Conservation (phyloP, 1,140 invertebrate genomes). For the Ctenoplectra terminalis region DNA sequence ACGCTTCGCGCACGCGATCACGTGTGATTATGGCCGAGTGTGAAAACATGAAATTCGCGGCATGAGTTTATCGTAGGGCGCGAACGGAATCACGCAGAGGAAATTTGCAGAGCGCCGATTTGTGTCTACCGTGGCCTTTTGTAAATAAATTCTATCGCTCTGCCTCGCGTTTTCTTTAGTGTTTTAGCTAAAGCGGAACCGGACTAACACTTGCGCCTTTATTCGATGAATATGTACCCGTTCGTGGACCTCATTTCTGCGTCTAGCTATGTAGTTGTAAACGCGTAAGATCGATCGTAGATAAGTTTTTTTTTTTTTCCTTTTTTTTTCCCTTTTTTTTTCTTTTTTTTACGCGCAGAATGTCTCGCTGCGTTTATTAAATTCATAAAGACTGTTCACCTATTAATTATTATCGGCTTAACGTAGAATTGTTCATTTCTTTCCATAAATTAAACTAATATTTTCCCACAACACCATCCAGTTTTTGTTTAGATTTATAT, state of each 20-base stretch:
- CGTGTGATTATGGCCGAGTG: slow-evolving; percentile 35
- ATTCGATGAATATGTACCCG: slow-evolving; percentile 1
- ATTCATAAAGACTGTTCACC: slow-evolving; percentile 57
- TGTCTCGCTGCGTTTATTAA: slow-evolving; percentile 25
- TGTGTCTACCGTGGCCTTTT: slow-evolving; percentile 5
- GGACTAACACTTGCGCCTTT: slow-evolving; percentile 5
- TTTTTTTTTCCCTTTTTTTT: not conserved
- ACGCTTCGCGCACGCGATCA: slow-evolving; percentile 34
- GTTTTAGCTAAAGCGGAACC: slow-evolving; percentile 57
- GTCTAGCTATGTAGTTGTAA: slow-evolving; percentile 22
- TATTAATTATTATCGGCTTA: slow-evolving; percentile 37
- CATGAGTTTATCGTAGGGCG: not conserved
- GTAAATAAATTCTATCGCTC: slow-evolving; percentile 48
- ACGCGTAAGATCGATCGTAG: slow-evolving; percentile 28
- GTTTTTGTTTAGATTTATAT: slow-evolving; percentile 15
- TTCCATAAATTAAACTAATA: slow-evolving; percentile 35
- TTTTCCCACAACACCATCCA: not conserved
- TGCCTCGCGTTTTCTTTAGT: slow-evolving; percentile 49
- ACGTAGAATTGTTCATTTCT: slow-evolving; percentile 30
- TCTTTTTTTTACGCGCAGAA: slow-evolving; percentile 24
- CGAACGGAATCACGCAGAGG: not conserved
- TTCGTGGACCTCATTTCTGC: slow-evolving; percentile 16
- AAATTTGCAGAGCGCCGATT: slow-evolving; percentile 29
- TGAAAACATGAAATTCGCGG: slow-evolving; percentile 26
- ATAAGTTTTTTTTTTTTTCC: not conserved